Evolutionary conservation across 2,113 vertebrate species (phyloP).

Genomic region (Vidua macroura): DNA sequence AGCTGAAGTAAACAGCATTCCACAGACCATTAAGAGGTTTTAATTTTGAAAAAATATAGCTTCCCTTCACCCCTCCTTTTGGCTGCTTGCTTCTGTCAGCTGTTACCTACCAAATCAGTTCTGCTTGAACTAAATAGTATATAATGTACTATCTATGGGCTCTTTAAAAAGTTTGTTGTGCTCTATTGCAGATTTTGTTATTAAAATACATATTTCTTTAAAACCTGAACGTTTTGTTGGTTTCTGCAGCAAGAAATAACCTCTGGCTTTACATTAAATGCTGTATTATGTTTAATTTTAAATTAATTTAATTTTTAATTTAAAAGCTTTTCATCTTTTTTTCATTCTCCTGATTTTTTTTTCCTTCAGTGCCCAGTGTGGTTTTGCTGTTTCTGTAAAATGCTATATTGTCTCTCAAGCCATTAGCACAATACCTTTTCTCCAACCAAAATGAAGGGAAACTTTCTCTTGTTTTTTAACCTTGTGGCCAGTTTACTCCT

Average conservation of each 20-base stretch:
- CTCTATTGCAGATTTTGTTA: not conserved
- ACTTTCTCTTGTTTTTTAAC: not conserved
- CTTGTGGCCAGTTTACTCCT: not conserved
- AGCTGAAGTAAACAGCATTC: constrained; percentile 64
- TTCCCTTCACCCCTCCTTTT: constrained; percentile 10
- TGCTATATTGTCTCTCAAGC: not conserved
- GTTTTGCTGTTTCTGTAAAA: not conserved
- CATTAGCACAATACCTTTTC: not conserved
- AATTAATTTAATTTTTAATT: too few relatives aligned
- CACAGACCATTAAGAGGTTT: constrained; percentile 34
- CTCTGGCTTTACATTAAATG: not conserved
- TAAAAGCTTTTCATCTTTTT: not conserved
- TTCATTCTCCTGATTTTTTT: not conserved
- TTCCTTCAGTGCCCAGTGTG: not conserved
- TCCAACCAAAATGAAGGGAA: not conserved
- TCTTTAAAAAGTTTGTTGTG: not conserved
- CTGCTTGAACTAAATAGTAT: not conserved
- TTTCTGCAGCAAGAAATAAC: not conserved
- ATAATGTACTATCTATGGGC: not conserved
- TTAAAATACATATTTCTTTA: not conserved
- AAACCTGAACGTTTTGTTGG: not conserved
- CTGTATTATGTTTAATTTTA: not conserved
- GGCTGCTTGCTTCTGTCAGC: constrained; percentile 17
- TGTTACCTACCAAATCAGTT: not conserved
- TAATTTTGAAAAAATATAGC: constrained; percentile 28